Base-by-base conservation (phyloP, 2,113 vertebrate species). In the Rutilus rutilus region DNA sequence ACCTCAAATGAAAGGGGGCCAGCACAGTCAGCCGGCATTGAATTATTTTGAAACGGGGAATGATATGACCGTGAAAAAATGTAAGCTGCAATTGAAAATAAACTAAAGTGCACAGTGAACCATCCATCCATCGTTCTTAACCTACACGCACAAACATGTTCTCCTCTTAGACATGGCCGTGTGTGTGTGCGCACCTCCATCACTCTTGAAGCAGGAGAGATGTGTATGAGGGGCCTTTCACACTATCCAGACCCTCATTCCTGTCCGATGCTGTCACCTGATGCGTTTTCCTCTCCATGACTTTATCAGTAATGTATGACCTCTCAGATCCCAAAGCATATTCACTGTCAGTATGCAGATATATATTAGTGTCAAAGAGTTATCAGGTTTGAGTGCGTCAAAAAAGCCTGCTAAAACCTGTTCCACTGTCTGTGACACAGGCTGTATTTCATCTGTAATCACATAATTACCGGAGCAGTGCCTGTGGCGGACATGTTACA, bases 191-290 rank as follows among this genome's bases (percentile, higher is more conserved):
- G 19, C 33, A 67, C 67, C 69, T 73, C 77, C 75, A 78, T 67
- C 86, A 25, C 25, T 85, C 79, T 85, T n/a, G 15, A 30, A 10
- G 27, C 45, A 36, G 47, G 84, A 54, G 3, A 42, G 84, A 75
- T 74, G 80, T 82, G 83, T 50, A 81, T 81, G 86, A 95, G 95
- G 93, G 92, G 93, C 94, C 87, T 83, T 82, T 87, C 87, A 85
- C 90, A 90, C 87, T 91, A 86, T 88, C 86, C 87, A 84, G 93
- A 89, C 93, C 93, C 94, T 93, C 93, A 93, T 96, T 96, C 93
- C 95, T 90, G 90, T 92, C 90, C 76, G 94, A 94, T 94, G 92
- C 92, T 89, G 85, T 94, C 93, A 95, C 92, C 91, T 74, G 92
- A 91, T 93, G 91, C 91, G 90, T 88, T 83, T 83, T 86, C 86